Base-by-base conservation (phyloP, 2,888 invertebrate species). In the Temnothorax ravouxi region DNA sequence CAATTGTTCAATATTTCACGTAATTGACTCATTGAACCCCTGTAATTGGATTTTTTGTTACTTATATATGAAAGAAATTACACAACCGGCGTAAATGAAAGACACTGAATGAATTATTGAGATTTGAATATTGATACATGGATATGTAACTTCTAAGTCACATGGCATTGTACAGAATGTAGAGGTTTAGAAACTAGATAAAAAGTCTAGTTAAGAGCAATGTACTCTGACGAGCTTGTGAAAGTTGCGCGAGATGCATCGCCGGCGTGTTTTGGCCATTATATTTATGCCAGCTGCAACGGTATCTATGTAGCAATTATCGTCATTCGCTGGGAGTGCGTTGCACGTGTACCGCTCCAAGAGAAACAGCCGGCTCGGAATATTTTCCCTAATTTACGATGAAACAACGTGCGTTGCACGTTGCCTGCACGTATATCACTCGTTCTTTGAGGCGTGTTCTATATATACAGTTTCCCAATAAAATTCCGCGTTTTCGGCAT, bases 251-350 rank as follows among this genome's bases (percentile, higher is more conserved):
- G 38, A 64, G 50, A 18, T 18, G 50, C n/a, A 77, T 77, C n/a
- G 54, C 9, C 13, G 11, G 67, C 6, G 15, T 77, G 25, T 13
- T 77, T 54, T n/a, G n/a, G 41, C 41, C 54, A 67, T 56, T 29
- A 54, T 44, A 21, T 15, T 6, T 3, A n/a, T 41, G 6, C 13
- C 29, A 67, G 54, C 11, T 67, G 66, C 66, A 66, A 76, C 76
- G 76, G 67, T 77, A 77, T 52, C 41, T 41, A 41, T n/a, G 5
- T 21, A 67, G 67, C n/a, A 11, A 29, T n/a, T 76, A 38, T 61
- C 62, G 21, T 38, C 13, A n/a, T 15, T 25, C 15, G 34, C 41
- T 6, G 18, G 11, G 0, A 52, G 25, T 66, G 13, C 41, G n/a
- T 21, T 44, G 67, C 29, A 54, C 77, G 34, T 41, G 54, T 13